These are phyloP conservation scores for Diloba caeruleocephala DNA, from an alignment of 2,888 invertebrate species.

Conservation along the genomic window DNA sequence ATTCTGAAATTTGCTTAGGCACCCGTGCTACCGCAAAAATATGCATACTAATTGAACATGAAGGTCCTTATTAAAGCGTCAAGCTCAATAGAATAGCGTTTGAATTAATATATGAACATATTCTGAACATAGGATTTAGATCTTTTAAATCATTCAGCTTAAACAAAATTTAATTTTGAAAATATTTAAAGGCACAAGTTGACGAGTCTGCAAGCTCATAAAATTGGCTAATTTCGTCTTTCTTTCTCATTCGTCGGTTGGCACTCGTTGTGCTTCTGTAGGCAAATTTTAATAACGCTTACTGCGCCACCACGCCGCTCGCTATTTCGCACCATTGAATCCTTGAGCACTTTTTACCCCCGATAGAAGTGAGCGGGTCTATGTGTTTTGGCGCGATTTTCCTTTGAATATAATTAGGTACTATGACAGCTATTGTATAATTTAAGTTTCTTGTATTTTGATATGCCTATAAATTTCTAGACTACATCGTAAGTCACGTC, in stretches of 20 bases:
- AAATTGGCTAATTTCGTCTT: conserved; percentile 78
- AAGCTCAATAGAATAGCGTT: conserved; percentile 35
- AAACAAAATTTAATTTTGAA: conserved; percentile 54
- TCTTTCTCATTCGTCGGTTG: conserved; percentile 73
- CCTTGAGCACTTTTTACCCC: conserved; percentile 74
- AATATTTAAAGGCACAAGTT: conserved; percentile 60
- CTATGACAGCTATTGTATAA: conserved; percentile 36
- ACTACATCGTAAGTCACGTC: too few species aligned
- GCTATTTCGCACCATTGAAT: conserved; percentile 79
- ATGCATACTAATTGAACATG: conserved; percentile 46
- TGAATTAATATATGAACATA: conserved; percentile 50
- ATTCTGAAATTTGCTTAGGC: conserved; percentile 41
- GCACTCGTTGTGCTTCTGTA: conserved; percentile 73
- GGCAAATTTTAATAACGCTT: conserved; percentile 84
- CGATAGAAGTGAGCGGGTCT: conserved; percentile 61
- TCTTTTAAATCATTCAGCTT: conserved; percentile 39
- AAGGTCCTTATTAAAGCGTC: conserved; percentile 41
- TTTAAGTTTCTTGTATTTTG: conserved; percentile 36
- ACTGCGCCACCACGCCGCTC: conserved; percentile 68
- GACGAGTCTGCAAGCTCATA: conserved; percentile 75
- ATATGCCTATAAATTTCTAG: neutral
- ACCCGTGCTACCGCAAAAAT: conserved; percentile 40
- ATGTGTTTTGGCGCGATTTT: conserved; percentile 60
- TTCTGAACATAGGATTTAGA: conserved; percentile 29
- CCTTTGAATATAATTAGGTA: conserved; percentile 58